Evolutionary conservation across 1,140 invertebrate genomes (phyloP).

Genomic region (Drosophila hydei): DNA sequence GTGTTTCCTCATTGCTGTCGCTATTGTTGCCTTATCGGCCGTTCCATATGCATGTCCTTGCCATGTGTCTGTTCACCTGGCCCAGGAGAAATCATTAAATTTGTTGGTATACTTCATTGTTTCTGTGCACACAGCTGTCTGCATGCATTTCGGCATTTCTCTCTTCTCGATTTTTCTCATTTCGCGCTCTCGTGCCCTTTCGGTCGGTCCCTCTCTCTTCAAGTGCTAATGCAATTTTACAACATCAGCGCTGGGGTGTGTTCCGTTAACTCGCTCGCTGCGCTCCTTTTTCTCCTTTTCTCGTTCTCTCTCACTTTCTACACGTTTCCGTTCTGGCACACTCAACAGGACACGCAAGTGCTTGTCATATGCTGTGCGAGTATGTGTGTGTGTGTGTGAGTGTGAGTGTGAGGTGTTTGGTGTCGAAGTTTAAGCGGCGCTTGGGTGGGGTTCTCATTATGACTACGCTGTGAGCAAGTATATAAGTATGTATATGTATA

Average conservation of each 20-base stretch:
- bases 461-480: background rate
- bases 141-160: conserved; percentile 36
- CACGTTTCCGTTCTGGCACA: conserved; percentile 45
- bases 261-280: conserved; percentile 54
- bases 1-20: conserved; percentile 16
- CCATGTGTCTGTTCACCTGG: conserved; percentile 51
- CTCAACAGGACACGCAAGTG: conserved; percentile 68
- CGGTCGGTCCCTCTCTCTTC: background rate
- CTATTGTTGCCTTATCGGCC: conserved; percentile 19
- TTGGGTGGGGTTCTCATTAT: conserved; percentile 43
- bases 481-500: background rate
- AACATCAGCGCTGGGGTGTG: conserved; percentile 53
- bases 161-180: conserved; percentile 7
- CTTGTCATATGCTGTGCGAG: conserved; percentile 16
- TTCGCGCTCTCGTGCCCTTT: conserved; percentile 12
- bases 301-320: conserved; percentile 50
- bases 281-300: conserved; percentile 29
- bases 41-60: conserved; percentile 35
- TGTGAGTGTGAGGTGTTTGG: conserved; percentile 19
- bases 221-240: conserved; percentile 41
- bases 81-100: conserved; percentile 77
- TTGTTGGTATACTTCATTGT: conserved; percentile 79
- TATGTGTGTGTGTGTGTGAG: conserved; percentile 3
- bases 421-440: conserved; percentile 42
- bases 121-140: conserved; percentile 51